Conservation (phyloP, 2,113 vertebrate species). For the Cavia aperea region DNA sequence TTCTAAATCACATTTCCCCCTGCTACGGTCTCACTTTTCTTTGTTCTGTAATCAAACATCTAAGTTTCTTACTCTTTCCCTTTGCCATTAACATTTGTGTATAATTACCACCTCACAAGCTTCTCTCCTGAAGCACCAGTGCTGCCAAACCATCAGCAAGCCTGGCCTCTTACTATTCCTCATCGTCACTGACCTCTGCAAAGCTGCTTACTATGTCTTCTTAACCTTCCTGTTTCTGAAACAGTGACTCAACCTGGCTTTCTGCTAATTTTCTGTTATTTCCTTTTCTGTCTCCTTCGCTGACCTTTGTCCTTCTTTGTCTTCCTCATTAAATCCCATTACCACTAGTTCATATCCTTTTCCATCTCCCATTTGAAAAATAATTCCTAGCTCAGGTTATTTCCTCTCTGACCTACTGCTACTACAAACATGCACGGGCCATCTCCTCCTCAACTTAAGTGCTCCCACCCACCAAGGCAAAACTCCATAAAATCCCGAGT, state of each 20-base stretch:
- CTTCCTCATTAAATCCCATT: not conserved
- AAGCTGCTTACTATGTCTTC: not conserved
- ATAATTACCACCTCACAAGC: not conserved
- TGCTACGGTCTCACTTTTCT: not conserved
- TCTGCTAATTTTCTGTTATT: not conserved
- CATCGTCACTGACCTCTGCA: not conserved
- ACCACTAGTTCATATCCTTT: not conserved
- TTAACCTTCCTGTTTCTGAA: not conserved
- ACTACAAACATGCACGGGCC: not conserved
- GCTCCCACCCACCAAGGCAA: not conserved
- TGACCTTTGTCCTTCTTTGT: not conserved
- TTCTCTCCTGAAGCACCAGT: not conserved
- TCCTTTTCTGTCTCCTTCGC: not conserved
- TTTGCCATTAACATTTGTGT: not conserved
- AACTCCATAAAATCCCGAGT: not conserved
- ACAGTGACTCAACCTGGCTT: not conserved
- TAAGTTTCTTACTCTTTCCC: not conserved
- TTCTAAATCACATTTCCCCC: not conserved
- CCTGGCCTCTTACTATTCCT: not conserved
- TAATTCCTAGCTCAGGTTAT: not conserved
- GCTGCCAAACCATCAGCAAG: not conserved
- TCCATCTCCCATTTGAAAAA: not conserved
- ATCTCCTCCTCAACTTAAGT: not conserved
- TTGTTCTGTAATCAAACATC: conserved; percentile 7
- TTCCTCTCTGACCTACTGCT: not conserved